phyloP scores from a whole-genome alignment of 2,888 invertebrate genomes.

The Chymomyza caudatula region DNA sequence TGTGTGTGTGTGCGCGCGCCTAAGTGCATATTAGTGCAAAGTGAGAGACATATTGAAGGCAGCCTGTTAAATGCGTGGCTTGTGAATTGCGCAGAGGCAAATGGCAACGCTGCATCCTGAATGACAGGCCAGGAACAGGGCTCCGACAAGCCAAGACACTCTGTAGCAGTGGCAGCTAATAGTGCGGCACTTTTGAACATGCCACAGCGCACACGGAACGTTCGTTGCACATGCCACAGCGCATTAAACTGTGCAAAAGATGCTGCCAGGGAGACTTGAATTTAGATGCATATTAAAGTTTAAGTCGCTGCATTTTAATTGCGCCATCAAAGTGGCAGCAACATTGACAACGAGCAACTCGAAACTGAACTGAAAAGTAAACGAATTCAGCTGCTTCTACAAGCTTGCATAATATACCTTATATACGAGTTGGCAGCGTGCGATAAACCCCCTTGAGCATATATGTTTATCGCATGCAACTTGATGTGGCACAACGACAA shows the following conservation, averaged over 20 bases:
- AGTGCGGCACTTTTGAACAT: no score
- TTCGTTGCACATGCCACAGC: neutral
- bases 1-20: neutral
- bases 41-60: neutral
- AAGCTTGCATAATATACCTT: neutral
- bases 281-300: conserved; percentile 6
- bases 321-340: conserved; percentile 29
- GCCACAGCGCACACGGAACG: neutral
- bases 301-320: conserved; percentile 61
- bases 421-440: no score
- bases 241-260: neutral
- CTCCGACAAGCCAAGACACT: conserved; percentile 38
- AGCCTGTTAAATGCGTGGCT: neutral
- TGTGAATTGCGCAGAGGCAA: neutral
- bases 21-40: conserved; percentile 19
- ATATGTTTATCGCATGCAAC: neutral
- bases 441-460: neutral
- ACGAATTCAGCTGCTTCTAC: neutral
- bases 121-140: conserved; percentile 18
- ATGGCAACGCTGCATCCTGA: conserved; percentile 1
- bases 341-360: neutral
- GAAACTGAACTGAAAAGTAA: neutral
- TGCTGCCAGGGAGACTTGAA: neutral
- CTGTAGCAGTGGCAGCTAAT: neutral
- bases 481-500: neutral